A percentile compares a stretch with the other conserved stretches of the same genome.
phyloP scores from a whole-genome alignment of 2,888 invertebrate species.

The Plagiodera versicolora region DNA sequence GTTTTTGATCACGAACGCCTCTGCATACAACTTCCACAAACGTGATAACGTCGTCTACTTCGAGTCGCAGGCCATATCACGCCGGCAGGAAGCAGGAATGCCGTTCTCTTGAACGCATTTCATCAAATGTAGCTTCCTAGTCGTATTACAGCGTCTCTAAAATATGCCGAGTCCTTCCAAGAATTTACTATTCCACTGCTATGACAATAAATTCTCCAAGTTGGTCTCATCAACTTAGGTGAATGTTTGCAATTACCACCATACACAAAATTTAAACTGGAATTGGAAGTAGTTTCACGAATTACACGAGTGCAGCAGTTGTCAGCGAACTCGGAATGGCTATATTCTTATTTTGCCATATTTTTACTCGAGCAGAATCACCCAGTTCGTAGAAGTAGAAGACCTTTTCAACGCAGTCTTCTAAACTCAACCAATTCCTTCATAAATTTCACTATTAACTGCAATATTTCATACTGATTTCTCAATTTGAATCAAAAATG shows the following conservation, averaged over 20 bases:
- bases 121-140: conserved; percentile 51
- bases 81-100: conserved; percentile 47
- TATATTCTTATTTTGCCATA: not conserved
- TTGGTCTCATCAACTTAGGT: conserved; percentile 37
- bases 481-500: too few relatives aligned
- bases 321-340: not conserved
- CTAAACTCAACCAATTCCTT: too few relatives aligned
- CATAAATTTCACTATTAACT: too few relatives aligned
- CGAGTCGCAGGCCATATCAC: conserved; percentile 42
- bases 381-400: not conserved
- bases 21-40: conserved; percentile 6
- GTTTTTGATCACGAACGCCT: not conserved
- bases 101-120: conserved; percentile 49
- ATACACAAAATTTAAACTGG: conserved; percentile 17
- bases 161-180: conserved; percentile 51
- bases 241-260: conserved; percentile 29
- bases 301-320: not conserved
- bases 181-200: conserved; percentile 48
- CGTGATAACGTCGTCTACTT: conserved; percentile 26
- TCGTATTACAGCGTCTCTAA: conserved; percentile 48
- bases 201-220: conserved; percentile 40
- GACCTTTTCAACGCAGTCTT: not conserved
- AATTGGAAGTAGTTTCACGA: conserved; percentile 17
- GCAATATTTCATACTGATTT: too few relatives aligned
- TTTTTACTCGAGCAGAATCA: not conserved